Base-by-base conservation (phyloP, 2,888 invertebrate genomes). In the Stramonita haemastoma region DNA sequence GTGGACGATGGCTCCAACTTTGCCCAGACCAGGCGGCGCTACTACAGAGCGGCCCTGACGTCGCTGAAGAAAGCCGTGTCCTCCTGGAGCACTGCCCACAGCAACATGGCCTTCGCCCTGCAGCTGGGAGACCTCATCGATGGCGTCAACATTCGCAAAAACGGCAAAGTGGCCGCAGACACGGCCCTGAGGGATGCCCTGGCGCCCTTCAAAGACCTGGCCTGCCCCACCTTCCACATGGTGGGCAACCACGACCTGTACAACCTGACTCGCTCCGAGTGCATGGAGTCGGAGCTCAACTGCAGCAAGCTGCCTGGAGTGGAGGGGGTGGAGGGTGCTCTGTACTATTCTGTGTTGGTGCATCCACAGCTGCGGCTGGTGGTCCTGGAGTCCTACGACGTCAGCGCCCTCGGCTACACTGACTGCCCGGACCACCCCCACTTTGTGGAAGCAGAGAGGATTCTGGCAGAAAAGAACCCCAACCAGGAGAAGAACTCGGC, bases 41-140 rank as follows among this genome's bases (percentile, higher is more conserved):
- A 94, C 90, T 96, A 96, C 90, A 92, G 96, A 90, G 93, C 93
- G 89, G 92, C 96, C 6, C 87, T 96, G 60, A 90, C 93, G 81
- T 94, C 94, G 60, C 92, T 96, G 13, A 91, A 93, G 73, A 91
- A 92, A 60, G 96, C 96, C 13, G 91, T 96, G n/a, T 84, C 92
- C 0, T 89, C 92, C 34, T 96, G 96, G 95, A 93, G 94, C 84
- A 81, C 88, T 2, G 83, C 60, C 15, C 32, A 90, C 13, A 90
- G 91, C 6, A 87, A 92, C 34, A 91, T 94, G 0, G 89, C 93
- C 5, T 95, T 96, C 93, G 93, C 96, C 19, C 90, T 96, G 5
- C 96, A 96, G 86, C 92, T 96, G 46, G 96, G 96, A n/a, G 96
- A 96, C 92, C 90, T 96, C 6, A 94, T 96, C 85, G 96, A 96